Conservation (phyloP, 2,888 invertebrate species). For the Drosophila prolongata region DNA sequence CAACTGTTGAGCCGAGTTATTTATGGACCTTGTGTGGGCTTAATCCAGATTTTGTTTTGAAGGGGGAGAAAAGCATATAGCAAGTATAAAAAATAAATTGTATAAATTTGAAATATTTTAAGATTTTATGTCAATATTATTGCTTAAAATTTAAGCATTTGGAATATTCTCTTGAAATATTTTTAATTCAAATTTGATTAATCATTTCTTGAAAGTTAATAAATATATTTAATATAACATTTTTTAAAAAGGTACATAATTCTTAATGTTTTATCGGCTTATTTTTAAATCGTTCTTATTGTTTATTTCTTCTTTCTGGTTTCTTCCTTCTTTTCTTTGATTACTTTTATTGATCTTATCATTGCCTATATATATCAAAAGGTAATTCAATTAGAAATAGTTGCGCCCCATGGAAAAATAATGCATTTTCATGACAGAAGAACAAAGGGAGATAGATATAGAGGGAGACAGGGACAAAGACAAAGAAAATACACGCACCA, state of each 20-base stretch:
- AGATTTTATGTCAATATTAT: background rate
- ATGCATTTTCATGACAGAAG: slow-evolving; percentile 66
- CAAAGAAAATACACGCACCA: slow-evolving; percentile 44
- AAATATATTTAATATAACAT: no score
- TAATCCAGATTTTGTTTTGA: background rate
- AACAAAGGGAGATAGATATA: slow-evolving; percentile 42
- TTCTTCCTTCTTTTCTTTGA: background rate
- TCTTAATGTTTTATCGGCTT: background rate
- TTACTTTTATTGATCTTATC: slow-evolving; percentile 11
- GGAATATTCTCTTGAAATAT: background rate
- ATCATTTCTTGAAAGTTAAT: no score
- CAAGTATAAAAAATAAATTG: background rate
- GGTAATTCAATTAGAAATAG: slow-evolving; percentile 41
- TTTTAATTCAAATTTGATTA: no score
- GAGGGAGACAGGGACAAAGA: slow-evolving; percentile 20
- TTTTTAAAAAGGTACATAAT: no score
- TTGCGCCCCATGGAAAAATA: slow-evolving; percentile 47
- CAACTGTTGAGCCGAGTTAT: slow-evolving; percentile 13
- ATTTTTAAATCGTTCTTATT: background rate
- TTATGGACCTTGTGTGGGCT: slow-evolving; percentile 4
- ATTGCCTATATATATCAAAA: slow-evolving; percentile 31
- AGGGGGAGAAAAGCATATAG: background rate
- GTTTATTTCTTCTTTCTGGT: background rate
- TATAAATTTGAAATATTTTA: background rate
- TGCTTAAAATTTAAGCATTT: background rate